Base-by-base conservation (phyloP, 2,113 vertebrate species). In the Hypocryptadius cinnamomeus region DNA sequence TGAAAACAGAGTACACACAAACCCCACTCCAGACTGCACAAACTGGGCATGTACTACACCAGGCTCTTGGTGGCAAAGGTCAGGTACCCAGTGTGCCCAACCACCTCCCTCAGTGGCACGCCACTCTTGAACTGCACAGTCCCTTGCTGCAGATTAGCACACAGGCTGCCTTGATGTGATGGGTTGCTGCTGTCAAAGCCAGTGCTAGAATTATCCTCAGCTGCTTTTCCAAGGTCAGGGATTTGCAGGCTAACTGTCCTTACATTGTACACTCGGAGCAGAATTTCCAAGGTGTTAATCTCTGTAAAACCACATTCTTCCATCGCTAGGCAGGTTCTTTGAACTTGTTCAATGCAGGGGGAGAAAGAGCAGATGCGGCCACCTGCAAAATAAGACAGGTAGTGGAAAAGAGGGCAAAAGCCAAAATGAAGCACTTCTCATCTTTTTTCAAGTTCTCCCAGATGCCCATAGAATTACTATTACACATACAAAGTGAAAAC, bases 291-390 rank as follows among this genome's bases (percentile, higher is more conserved):
- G 22, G 99, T 99, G 97, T 95, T 98, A 95, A 99, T 97, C 96
- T 99, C 99, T 27, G 98, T 93, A 73, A 99, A 99, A 39, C 98
- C 98, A 3, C 94, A 95, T 40, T 98, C 97, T 2, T 94, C 94
- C 96, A 99, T 95, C 0, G 97, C 98, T 76, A 98, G 98, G 70
- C 99, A 99, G 2, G 99, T 99, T 96, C 97, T 97, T 93, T 99
- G 99, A 12, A 99, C 99, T 97, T 99, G 99, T 96, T 99, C 99
- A 5, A 99, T 99, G 91, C 99, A 99, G 0, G 99, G 99, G 0
- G 99, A 99, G 97, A 99, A 99, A 54, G 99, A 99, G 63, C 99
- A 99, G 88, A 99, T 90, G 63, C 99, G 99, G 12, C 99, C 99
- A 50, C 99, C 99, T 99, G 97, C 3, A 66, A 95, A 92, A 44